Evolutionary conservation across 2,113 vertebrate genomes (phyloP).

Genomic region (Trogon melanurus): DNA sequence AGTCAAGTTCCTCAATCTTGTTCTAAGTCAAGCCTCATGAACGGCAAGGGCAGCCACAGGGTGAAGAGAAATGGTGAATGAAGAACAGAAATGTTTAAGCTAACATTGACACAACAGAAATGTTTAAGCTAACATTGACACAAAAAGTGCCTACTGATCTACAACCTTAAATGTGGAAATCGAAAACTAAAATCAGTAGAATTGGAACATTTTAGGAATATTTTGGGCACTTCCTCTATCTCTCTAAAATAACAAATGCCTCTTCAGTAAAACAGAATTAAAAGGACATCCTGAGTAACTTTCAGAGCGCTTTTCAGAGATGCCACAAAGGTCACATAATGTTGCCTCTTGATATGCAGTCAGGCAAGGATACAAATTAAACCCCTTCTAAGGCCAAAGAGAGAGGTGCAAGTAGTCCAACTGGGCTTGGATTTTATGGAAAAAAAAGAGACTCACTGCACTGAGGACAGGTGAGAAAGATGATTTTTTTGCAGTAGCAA

Average conservation of each 20-base stretch:
- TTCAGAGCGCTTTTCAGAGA: not conserved
- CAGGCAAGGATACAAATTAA: not conserved
- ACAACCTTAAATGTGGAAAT: not conserved
- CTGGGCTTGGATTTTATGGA: not conserved
- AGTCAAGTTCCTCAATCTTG: not conserved
- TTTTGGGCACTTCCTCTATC: not conserved
- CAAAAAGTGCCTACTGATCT: not conserved
- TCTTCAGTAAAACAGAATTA: not conserved
- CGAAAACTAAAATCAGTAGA: not conserved
- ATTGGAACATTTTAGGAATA: not conserved
- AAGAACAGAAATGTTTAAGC: not conserved
- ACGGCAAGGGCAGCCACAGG: fast-evolving
- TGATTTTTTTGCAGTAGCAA: not conserved
- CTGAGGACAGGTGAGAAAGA: not conserved
- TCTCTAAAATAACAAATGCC: not conserved
- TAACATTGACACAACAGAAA: not conserved
- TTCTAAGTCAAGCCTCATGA: not conserved
- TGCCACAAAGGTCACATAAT: not conserved
- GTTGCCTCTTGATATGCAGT: not conserved
- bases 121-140: not conserved
- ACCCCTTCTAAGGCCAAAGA: not conserved
- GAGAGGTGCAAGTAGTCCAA: not conserved
- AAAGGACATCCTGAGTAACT: not conserved
- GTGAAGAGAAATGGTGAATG: not conserved
- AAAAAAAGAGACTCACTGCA: not conserved